A percentile compares a stretch with the other conserved stretches of the same genome.
These are phyloP conservation scores for Leptinotarsa rubiginosa DNA, from an alignment of 2,888 invertebrate genomes.

Conservation along the genomic window DNA sequence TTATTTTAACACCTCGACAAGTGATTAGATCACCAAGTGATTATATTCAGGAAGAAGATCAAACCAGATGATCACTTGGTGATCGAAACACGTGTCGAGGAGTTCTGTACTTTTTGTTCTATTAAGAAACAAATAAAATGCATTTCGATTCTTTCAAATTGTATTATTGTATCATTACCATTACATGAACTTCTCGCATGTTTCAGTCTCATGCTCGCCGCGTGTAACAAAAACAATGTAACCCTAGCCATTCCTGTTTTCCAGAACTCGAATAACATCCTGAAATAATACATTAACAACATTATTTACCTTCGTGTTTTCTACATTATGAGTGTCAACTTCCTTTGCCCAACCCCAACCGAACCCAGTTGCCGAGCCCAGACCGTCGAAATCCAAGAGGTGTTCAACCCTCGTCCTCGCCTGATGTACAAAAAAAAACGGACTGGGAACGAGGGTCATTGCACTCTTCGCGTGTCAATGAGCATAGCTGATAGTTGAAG, in stretches of 20 bases:
- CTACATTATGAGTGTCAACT: neutral
- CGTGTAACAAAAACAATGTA: neutral
- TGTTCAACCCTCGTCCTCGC: constrained; percentile 7
- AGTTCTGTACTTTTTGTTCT: too few relatives aligned
- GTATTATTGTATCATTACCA: too few relatives aligned
- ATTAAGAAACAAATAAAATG: too few relatives aligned
- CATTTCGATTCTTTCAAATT: too few relatives aligned
- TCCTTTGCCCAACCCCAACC: constrained; percentile 18
- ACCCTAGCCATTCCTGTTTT: constrained; percentile 6
- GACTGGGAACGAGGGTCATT: constrained; percentile 14
- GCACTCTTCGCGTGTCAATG: constrained; percentile 10
- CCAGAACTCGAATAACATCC: constrained; percentile 13
- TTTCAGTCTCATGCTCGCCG: too few relatives aligned
- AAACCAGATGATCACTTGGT: too few relatives aligned
- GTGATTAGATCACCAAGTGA: too few relatives aligned
- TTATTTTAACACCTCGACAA: too few relatives aligned
- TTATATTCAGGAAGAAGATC: too few relatives aligned
- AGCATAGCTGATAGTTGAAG: neutral
- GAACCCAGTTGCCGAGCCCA: neutral
- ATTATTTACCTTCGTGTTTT: neutral
- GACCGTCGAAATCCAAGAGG: constrained; percentile 12
- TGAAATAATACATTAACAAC: constrained; percentile 12
- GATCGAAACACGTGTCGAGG: too few relatives aligned
- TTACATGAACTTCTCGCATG: too few relatives aligned
- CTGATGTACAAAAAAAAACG: neutral